Conservation (phyloP, 2,113 vertebrate genomes). For the Calonectris borealis region DNA sequence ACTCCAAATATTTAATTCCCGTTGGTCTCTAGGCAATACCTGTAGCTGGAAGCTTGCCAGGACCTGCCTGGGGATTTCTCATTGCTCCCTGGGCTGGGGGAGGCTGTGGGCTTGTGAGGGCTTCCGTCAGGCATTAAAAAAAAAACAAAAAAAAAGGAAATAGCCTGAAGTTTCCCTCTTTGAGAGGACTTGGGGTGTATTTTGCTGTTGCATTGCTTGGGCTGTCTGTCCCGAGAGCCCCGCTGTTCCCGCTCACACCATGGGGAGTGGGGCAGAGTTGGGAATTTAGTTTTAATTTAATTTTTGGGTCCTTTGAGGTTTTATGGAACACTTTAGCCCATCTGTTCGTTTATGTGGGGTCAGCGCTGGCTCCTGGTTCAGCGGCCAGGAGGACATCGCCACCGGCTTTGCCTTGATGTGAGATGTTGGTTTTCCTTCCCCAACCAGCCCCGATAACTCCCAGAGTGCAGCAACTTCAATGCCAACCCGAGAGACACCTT, state of each 20-base stretch:
- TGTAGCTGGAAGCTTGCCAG: not conserved
- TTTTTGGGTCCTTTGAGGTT: not conserved
- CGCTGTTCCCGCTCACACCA: not conserved
- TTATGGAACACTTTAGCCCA: not conserved
- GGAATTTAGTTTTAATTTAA: not conserved
- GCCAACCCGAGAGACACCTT: not conserved
- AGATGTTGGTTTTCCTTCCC: not conserved
- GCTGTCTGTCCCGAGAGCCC: not conserved
- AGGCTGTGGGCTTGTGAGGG: not conserved
- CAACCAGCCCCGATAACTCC: not conserved
- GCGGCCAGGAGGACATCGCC: not conserved
- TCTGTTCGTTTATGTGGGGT: fast-evolving
- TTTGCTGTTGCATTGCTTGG: not conserved
- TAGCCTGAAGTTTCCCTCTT: not conserved
- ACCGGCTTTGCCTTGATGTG: not conserved
- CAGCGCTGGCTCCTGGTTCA: not conserved
- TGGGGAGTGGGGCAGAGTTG: not conserved
- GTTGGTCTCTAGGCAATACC: not conserved
- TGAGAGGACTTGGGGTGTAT: not conserved
- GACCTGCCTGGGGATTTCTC: not conserved
- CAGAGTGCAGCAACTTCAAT: not conserved
- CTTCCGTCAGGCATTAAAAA: not conserved
- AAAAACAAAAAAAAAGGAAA: not conserved
- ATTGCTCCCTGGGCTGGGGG: not conserved
- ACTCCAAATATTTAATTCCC: not conserved